These are phyloP conservation scores for Microtus pennsylvanicus DNA, from an alignment of 2,113 vertebrate genomes.

Conservation along the genomic window DNA sequence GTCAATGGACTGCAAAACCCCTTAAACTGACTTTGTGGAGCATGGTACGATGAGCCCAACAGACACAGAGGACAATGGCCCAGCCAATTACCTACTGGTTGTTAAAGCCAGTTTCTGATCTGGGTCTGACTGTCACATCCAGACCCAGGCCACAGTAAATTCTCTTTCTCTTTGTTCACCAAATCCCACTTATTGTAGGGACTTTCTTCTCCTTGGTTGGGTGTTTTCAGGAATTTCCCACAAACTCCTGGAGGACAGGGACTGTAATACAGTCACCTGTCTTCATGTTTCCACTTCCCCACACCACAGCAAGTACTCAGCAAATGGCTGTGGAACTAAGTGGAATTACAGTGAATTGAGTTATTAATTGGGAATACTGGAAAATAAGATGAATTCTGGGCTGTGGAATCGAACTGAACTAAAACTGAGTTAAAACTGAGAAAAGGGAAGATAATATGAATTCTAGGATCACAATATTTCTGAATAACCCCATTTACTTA, in stretches of 20 bases:
- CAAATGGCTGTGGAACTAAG: neutral
- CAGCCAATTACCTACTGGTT: neutral
- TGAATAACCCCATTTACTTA: neutral
- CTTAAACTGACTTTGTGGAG: neutral
- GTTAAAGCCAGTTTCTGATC: neutral
- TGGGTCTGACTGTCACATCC: neutral
- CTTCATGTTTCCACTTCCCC: neutral
- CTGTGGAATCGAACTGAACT: constrained; percentile 16
- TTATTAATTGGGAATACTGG: neutral
- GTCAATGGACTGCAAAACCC: neutral
- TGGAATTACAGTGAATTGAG: neutral
- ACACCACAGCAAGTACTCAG: neutral
- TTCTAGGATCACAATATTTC: neutral
- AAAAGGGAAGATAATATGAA: neutral
- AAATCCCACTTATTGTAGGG: neutral
- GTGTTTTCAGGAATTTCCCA: neutral
- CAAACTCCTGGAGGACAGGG: neutral
- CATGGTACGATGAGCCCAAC: neutral
- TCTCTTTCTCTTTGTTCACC: neutral
- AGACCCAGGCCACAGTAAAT: neutral
- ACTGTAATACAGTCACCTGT: neutral
- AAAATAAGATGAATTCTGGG: neutral
- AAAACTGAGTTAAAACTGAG: neutral
- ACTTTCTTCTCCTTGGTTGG: neutral
- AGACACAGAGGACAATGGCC: neutral